Conservation (phyloP, 2,113 vertebrate species). For the Catharus bicknelli region DNA sequence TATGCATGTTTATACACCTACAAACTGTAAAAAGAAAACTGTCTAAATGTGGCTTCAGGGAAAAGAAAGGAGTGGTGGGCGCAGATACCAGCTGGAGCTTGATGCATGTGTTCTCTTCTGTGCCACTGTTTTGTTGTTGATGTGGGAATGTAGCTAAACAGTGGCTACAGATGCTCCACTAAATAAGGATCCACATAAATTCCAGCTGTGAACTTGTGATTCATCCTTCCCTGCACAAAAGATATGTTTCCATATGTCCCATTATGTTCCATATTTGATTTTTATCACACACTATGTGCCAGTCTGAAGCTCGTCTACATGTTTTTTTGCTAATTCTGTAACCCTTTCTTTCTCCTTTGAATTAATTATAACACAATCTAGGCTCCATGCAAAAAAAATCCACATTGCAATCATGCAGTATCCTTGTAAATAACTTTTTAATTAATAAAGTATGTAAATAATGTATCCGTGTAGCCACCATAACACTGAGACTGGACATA, state of each 20-base stretch:
- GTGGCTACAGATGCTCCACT: conserved; percentile 64
- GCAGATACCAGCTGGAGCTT: conserved; percentile 63
- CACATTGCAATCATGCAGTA: background rate
- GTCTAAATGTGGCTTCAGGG: conserved; percentile 51
- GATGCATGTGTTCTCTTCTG: conserved; percentile 60
- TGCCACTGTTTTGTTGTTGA: conserved; percentile 68
- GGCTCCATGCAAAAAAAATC: background rate
- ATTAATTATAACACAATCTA: background rate
- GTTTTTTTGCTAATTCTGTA: conserved; percentile 27
- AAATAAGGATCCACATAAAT: conserved; percentile 65
- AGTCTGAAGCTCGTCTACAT: background rate
- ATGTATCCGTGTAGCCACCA: background rate
- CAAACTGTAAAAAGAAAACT: conserved; percentile 54
- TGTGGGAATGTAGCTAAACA: conserved; percentile 66
- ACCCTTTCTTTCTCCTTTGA: background rate
- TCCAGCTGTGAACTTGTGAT: conserved; percentile 68
- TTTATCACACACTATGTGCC: conserved; percentile 60
- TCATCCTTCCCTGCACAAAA: conserved; percentile 58
- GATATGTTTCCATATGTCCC: conserved; percentile 65
- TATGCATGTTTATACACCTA: conserved; percentile 41
- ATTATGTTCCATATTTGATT: conserved; percentile 65
- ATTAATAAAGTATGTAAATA: background rate
- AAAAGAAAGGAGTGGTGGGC: conserved; percentile 30
- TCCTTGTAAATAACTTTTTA: conserved; percentile 5
- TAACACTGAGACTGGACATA: background rate